Conservation (phyloP, 2,888 invertebrate genomes). For the Cryptus armator region DNA sequence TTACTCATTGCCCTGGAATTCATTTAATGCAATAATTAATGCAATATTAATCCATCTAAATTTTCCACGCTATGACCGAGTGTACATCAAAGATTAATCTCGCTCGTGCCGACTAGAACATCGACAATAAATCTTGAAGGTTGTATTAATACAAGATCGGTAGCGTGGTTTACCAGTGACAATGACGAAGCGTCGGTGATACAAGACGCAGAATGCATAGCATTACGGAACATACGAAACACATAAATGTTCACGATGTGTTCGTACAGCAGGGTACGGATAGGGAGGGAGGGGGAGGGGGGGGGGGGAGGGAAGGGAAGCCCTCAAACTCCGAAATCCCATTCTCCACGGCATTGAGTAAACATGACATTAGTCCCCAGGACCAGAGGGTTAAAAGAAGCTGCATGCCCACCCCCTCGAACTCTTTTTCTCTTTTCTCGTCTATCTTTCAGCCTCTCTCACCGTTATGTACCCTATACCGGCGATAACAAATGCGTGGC, state of each 20-base stretch:
- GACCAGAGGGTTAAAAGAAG: conserved; percentile 23
- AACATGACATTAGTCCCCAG: conserved; percentile 64
- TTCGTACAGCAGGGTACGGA: neutral
- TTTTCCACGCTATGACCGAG: conserved; percentile 41
- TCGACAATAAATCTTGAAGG: conserved; percentile 39
- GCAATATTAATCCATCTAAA: conserved; percentile 6
- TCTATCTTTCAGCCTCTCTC: conserved; percentile 48
- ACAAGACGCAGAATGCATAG: conserved; percentile 47
- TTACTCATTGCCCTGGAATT: conserved; percentile 6
- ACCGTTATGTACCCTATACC: conserved; percentile 40
- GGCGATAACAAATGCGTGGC: conserved; percentile 80
- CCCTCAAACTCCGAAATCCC: conserved; percentile 62
- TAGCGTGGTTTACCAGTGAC: conserved; percentile 56
- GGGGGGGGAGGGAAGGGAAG: conserved; percentile 1
- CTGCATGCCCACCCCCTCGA: conserved; percentile 18
- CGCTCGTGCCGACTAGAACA: conserved; percentile 6
- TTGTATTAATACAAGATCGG: conserved; percentile 60
- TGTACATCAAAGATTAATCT: conserved; percentile 30
- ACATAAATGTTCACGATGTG: conserved; percentile 19
- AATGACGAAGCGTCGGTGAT: conserved; percentile 57
- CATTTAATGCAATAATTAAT: conserved; percentile 39
- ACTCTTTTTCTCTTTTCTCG: conserved; percentile 49
- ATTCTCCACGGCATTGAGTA: conserved; percentile 70
- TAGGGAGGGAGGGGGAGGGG: conserved; percentile 6
- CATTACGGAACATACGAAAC: conserved; percentile 38